Evolutionary conservation across 2,113 vertebrate genomes (phyloP).

Genomic region (Martes martes): DNA sequence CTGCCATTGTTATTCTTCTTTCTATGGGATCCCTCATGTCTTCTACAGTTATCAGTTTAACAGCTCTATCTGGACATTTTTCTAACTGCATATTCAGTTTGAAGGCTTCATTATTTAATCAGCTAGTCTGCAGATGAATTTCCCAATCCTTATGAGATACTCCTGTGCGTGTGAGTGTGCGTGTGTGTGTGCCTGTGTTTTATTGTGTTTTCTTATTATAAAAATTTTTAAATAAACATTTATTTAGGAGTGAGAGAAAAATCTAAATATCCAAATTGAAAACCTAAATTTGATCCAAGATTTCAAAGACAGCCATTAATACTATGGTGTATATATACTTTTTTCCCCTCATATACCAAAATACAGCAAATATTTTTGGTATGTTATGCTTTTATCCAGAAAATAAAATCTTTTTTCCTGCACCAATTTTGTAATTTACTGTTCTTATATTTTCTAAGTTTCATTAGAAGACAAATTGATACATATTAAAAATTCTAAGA

Average conservation of each 20-base stretch:
- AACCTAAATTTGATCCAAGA: background rate
- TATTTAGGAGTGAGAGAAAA: background rate
- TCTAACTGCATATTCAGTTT: background rate
- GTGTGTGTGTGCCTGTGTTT: background rate
- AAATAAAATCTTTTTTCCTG: background rate
- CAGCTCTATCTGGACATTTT: background rate
- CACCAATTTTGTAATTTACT: background rate
- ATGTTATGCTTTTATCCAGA: background rate
- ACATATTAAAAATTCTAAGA: background rate
- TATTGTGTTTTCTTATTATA: background rate
- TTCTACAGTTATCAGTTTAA: background rate
- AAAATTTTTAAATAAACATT: background rate
- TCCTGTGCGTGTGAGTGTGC: background rate
- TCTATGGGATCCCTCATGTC: background rate
- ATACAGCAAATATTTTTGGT: background rate
- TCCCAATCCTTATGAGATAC: background rate
- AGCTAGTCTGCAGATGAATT: background rate
- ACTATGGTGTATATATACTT: background rate
- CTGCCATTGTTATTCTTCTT: background rate
- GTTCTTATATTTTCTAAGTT: background rate
- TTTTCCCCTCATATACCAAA: background rate
- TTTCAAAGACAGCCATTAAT: background rate
- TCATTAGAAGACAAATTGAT: background rate
- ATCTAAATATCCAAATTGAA: background rate
- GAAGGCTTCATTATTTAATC: background rate